A percentile compares a stretch with the other conserved stretches of the same genome.
These are phyloP conservation scores for Caenorhabditis elegans DNA, from an alignment of 1,140 invertebrate species.

Conservation along the genomic window DNA sequence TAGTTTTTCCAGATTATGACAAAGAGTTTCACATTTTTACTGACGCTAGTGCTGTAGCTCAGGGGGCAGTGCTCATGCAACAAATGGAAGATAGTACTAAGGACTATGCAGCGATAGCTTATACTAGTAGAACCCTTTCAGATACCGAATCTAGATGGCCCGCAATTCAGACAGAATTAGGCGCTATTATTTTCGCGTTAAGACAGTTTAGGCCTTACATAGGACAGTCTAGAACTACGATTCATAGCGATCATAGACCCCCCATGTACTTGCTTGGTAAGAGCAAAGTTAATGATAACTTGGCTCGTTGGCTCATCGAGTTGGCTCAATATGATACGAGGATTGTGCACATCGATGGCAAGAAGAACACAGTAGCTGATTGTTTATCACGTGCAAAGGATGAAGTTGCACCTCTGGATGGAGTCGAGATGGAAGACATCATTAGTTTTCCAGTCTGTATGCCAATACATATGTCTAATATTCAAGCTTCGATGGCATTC, in stretches of 20 bases:
- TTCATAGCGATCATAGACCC: conserved; percentile 3
- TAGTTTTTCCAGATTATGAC: conserved; percentile 26
- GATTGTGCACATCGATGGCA: conserved; percentile 11
- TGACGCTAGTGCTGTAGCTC: conserved; percentile 15
- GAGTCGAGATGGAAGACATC: not conserved
- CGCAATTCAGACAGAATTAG: conserved; percentile 1
- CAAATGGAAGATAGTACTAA: not conserved
- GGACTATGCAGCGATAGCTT: not conserved
- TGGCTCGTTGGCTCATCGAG: not conserved
- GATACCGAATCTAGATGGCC: not conserved
- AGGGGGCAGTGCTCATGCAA: conserved; percentile 22
- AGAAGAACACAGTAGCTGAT: conserved; percentile 29
- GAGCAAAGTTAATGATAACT: not conserved
- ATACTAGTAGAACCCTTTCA: not conserved
- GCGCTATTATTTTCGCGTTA: not conserved
- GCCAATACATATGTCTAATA: too few relatives aligned
- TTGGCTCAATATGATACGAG: not conserved
- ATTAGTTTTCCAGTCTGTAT: not conserved
- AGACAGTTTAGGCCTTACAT: conserved; percentile 19
- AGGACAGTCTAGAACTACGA: not conserved
- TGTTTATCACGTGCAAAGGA: not conserved
- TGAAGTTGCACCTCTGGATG: not conserved
- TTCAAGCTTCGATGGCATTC: too few relatives aligned
- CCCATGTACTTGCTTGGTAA: not conserved
- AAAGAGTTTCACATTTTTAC: conserved; percentile 1